Base-by-base conservation (phyloP, 1,140 invertebrate species). In the Augochlora pura region DNA sequence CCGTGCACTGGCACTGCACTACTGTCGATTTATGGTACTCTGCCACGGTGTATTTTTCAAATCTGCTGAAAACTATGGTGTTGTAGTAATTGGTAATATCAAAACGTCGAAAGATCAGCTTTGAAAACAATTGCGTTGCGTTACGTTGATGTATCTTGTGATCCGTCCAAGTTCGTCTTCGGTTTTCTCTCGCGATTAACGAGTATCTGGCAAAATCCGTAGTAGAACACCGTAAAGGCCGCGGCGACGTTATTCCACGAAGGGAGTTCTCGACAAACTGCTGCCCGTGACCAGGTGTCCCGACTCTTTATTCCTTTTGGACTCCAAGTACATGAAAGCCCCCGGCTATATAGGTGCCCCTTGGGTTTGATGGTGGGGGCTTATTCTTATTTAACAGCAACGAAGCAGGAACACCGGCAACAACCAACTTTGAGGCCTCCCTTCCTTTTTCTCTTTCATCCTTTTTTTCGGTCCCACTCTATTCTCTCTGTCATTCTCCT, bases 301-400 rank as follows among this genome's bases (percentile, higher is more conserved):
- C 85, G 88, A 82, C 89, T 90, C 89, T 92, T 93, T 93, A 93
- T 93, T 91, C 88, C 88, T 91, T 91, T 92, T 90, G 84, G 89
- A 86, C 82, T 88, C 81, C 69, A 81, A 83, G 75, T 82, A 83
- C 87, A 81, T 81, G 81, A 86, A 84, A 86, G 87, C 83, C 75
- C 73, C 80, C 77, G 74, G 74, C 79, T 82, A 81, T 84, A 85
- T 85, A 86, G 86, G 89, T 87, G 86, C 79, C 88, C 77, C 83
- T 76, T 64, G 66, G 75, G 46, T 63, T 73, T 62, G 21, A 39
- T 87, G 81, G 89, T 87, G 87, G 90, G 89, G 83, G 82, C 80
- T 88, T 91, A 91, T 91, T 90, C 91, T 90, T 91, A 91, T 91
- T 91, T 90, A 91, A 91, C 90, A 90, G 89, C 88, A 87, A 89